These are phyloP conservation scores for Aleiodes testaceus DNA, from an alignment of 2,888 invertebrate genomes.

Conservation along the genomic window DNA sequence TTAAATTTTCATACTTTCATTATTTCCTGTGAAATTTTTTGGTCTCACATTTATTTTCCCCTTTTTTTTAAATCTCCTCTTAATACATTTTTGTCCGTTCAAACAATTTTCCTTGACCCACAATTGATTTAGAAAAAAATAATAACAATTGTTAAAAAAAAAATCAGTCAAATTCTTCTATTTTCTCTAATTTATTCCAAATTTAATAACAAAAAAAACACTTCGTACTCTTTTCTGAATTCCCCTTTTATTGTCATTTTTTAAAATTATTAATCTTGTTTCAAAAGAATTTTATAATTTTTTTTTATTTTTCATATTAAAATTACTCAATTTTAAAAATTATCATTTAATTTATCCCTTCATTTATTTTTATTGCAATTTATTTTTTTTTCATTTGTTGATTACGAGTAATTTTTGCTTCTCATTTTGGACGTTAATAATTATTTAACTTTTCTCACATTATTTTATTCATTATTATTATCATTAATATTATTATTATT, in stretches of 20 bases:
- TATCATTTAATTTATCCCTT: constrained; percentile 22
- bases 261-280: constrained; percentile 40
- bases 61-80: too few species aligned
- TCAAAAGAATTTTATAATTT: constrained; percentile 42
- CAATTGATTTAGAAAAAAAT: constrained; percentile 4
- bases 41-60: constrained; percentile 11
- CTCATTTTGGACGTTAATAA: constrained; percentile 44
- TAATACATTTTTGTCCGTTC: constrained; percentile 28
- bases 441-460: constrained; percentile 35
- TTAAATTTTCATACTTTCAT: constrained; percentile 42
- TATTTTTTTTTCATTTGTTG: constrained; percentile 24
- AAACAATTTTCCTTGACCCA: constrained; percentile 25
- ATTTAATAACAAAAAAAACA: constrained; percentile 14
- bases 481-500: too few species aligned
- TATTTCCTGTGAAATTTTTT: constrained; percentile 47
- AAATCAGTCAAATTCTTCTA: constrained; percentile 10
- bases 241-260: constrained; percentile 50
- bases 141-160: not conserved
- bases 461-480: too few species aligned
- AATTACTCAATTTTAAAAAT: too few species aligned
- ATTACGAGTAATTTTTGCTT: constrained; percentile 32
- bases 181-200: not conserved
- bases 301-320: too few species aligned
- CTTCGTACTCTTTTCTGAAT: constrained; percentile 30
- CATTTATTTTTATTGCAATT: constrained; percentile 1